phyloP scores from a whole-genome alignment of 2,888 invertebrate species.

The Stenolophus ochropezus region DNA sequence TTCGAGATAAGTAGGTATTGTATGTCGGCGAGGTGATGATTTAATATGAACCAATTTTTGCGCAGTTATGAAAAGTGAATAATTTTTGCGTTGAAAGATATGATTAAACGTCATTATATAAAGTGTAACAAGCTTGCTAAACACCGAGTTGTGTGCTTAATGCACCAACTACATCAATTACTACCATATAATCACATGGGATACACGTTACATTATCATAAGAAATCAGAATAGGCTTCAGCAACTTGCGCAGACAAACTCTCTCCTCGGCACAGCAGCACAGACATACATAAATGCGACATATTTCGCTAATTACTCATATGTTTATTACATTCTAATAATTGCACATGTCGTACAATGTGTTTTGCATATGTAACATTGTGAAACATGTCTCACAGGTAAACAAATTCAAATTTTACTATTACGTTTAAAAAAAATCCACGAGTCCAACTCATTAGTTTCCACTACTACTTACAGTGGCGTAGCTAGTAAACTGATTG shows the following conservation, averaged over 20 bases:
- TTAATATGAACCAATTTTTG: not conserved
- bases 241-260: not conserved
- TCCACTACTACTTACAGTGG: too few relatives aligned
- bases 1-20: too few relatives aligned
- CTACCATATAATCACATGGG: conserved; percentile 25
- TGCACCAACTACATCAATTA: conserved; percentile 43
- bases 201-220: conserved; percentile 47
- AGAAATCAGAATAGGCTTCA: conserved; percentile 11
- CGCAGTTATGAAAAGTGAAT: not conserved
- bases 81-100: conserved; percentile 8
- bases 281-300: not conserved
- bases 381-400: too few relatives aligned
- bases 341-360: not conserved
- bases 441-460: too few relatives aligned
- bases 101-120: conserved; percentile 47
- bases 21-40: not conserved
- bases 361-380: not conserved
- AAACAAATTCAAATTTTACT: too few relatives aligned
- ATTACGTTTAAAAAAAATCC: too few relatives aligned
- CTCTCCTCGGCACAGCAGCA: too few relatives aligned
- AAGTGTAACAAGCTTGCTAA: conserved; percentile 40
- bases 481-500: too few relatives aligned
- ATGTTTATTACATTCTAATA: too few relatives aligned
- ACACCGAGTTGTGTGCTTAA: conserved; percentile 21
- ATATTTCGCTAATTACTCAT: not conserved